Conservation (phyloP, 53 echinoderm and acorn worm genomes). For the Apostichopus leukothele region DNA sequence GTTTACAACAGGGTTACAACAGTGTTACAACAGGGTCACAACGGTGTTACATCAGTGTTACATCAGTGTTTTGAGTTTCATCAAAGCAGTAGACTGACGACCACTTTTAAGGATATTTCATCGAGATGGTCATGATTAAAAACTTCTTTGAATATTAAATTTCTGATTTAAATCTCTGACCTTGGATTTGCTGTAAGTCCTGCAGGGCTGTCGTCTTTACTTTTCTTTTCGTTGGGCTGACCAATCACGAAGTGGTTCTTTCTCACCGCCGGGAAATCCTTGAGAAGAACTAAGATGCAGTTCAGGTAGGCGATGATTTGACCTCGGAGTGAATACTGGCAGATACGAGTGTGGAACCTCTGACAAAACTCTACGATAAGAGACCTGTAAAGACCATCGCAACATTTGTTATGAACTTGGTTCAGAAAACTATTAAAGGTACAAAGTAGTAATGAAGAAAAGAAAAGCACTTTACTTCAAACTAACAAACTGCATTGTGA, state of each 20-base stretch:
- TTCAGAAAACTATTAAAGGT: too few relatives aligned
- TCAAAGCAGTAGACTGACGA: too few relatives aligned
- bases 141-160: not conserved
- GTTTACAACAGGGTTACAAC: too few relatives aligned
- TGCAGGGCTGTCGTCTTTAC: slow-evolving; percentile 70
- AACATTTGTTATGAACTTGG: too few relatives aligned
- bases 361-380: slow-evolving; percentile 82
- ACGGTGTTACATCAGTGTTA: too few relatives aligned
- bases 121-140: not conserved
- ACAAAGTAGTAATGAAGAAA: too few relatives aligned
- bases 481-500: too few relatives aligned
- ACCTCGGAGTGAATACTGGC: slow-evolving; percentile 93
- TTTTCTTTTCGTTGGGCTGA: slow-evolving; percentile 88
- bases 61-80: too few relatives aligned
- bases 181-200: slow-evolving; percentile 85
- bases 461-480: too few relatives aligned
- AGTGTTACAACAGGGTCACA: too few relatives aligned
- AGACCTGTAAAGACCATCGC: slow-evolving; percentile 41
- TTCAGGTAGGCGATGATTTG: slow-evolving; percentile 93
- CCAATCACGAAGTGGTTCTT: slow-evolving; percentile 82
- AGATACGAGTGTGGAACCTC: slow-evolving; percentile 78
- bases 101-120: too few relatives aligned
- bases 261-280: slow-evolving; percentile 68
- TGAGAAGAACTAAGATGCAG: slow-evolving; percentile 71
- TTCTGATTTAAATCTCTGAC: slow-evolving; percentile 19